Base-by-base conservation (phyloP, 1,140 invertebrate genomes). In the Helicoverpa armigera region DNA sequence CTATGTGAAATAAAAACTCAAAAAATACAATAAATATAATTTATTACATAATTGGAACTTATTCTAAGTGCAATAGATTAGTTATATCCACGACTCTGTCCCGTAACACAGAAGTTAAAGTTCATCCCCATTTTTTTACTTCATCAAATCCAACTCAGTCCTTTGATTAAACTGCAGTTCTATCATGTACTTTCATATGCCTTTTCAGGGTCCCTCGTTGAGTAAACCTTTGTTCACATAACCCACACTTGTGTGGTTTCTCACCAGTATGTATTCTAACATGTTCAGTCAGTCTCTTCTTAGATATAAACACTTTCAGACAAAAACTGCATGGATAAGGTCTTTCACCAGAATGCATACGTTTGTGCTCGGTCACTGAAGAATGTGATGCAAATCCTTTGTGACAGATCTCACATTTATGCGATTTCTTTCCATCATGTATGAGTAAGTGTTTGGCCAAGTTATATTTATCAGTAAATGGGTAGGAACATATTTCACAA, bases 261-360 rank as follows among this genome's bases (percentile, higher is more conserved):
- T 97, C 96, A 0, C 97, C 97, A 3, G 97, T 97, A 88, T 98
- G 97, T 63, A 95, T 96, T 70, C 96, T 94, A 74, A 96, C 95
- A 88, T 97, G 97, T 23, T 95, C 95, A 11, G 84, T 89, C 78
- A 94, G 60, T 50, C 91, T 84, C 53, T 88, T 88, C 76, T 92
- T 95, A 7, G 91, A 92, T 9, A 93, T 82, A 69, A 95, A 95
- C 75, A 83, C 88, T 82, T 95, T 95, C 13, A 88, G 83, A 92
- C 98, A 98, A 78, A 96, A 95, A 72, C 96, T 90, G 83, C 96
- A 96, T 58, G 86, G 87, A 81, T 93, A 96, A 0, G 96, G 96
- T 63, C 95, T 89, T 83, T 96, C 96, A 0, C 96, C 96, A 0
- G 96, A 96, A 84, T 96, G 96, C 16, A 95, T 95, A 29, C 96